A percentile compares a stretch with the other conserved stretches of the same genome.
These are phyloP conservation scores for Prietella phreatophila DNA, from an alignment of 2,113 vertebrate genomes.

Conservation along the genomic window DNA sequence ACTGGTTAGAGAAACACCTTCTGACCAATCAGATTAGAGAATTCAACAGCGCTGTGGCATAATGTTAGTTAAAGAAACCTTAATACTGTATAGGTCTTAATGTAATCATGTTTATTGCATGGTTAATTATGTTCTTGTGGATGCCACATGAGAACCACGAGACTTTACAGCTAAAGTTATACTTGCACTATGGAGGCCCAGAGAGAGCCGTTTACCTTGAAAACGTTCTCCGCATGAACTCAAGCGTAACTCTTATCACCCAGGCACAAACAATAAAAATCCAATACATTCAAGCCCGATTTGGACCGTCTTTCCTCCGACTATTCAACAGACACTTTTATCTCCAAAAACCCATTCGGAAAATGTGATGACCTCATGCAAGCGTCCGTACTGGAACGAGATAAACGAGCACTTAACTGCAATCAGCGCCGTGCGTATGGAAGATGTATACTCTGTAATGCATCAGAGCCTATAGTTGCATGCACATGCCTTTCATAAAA, in stretches of 20 bases:
- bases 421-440: constrained; percentile 42
- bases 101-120: neutral
- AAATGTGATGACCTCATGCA: constrained; percentile 32
- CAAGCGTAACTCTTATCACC: constrained; percentile 21
- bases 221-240: neutral
- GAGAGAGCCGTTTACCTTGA: constrained; percentile 9
- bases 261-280: constrained; percentile 28
- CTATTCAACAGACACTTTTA: constrained; percentile 32
- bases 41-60: neutral
- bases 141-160: neutral
- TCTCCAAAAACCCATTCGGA: constrained; percentile 32
- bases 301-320: constrained; percentile 10
- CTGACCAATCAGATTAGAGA: neutral
- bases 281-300: constrained; percentile 7
- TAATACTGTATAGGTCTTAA: neutral
- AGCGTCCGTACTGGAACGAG: constrained; percentile 34
- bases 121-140: neutral
- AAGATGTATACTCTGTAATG: constrained; percentile 43
- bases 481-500: constrained; percentile 54
- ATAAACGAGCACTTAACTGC: constrained; percentile 47
- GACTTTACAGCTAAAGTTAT: neutral
- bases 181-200: neutral
- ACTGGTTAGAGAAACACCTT: neutral
- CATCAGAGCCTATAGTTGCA: constrained; percentile 24
- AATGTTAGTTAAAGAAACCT: neutral